These are phyloP conservation scores for Heteractis magnifica DNA, from an alignment of 92 coral and sea anemone genomes.

Conservation along the genomic window DNA sequence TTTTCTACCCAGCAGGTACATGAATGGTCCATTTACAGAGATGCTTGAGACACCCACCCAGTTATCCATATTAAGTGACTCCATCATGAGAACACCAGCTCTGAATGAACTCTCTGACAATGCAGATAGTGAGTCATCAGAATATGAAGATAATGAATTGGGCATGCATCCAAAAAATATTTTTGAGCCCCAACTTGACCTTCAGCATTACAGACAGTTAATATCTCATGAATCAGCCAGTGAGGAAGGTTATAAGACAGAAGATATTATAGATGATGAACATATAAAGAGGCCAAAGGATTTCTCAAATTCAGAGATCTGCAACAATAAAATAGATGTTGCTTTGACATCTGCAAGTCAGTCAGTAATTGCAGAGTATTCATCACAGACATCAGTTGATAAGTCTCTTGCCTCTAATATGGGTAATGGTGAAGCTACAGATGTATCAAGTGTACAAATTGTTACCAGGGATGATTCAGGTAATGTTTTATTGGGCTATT, in stretches of 20 bases:
- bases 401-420: background rate
- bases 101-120: slow-evolving; percentile 75
- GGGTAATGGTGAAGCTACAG: background rate
- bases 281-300: background rate
- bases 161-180: background rate
- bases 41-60: slow-evolving; percentile 84
- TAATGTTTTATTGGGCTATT: background rate
- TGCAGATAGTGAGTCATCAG: slow-evolving; percentile 44
- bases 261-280: background rate
- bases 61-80: slow-evolving; percentile 80
- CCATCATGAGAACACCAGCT: slow-evolving; percentile 93
- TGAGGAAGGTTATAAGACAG: slow-evolving; percentile 12
- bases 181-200: slow-evolving; percentile 81
- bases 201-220: slow-evolving; percentile 67
- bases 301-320: background rate
- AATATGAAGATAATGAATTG: background rate
- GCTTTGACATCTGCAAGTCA: background rate
- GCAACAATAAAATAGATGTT: background rate
- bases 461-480: background rate
- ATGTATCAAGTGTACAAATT: background rate
- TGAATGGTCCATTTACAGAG: slow-evolving; percentile 54
- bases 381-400: background rate
- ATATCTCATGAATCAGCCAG: slow-evolving; percentile 59
- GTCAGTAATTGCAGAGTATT: background rate
- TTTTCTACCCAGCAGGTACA: background rate